phyloP scores from a whole-genome alignment of 2,888 invertebrate genomes.

The Hermaeophaga mercurialis region DNA sequence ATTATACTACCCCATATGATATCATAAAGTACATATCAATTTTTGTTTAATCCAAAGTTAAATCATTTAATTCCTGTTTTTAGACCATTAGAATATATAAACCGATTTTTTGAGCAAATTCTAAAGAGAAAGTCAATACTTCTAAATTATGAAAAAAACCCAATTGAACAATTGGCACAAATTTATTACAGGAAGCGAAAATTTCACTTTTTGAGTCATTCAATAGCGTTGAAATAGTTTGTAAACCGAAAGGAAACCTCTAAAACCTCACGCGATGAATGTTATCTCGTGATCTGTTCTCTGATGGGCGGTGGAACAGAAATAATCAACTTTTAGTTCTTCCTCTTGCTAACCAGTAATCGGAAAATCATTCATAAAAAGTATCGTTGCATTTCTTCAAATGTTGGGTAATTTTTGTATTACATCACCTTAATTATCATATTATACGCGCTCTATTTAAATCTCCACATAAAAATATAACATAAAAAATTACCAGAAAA shows the following conservation, averaged over 20 bases:
- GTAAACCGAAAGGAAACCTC: constrained; percentile 9
- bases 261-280: constrained; percentile 28
- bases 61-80: too few species aligned
- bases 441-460: too few species aligned
- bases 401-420: constrained; percentile 2
- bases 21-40: too few species aligned
- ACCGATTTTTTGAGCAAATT: too few species aligned
- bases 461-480: too few species aligned
- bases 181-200: constrained; percentile 6
- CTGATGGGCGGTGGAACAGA: constrained; percentile 40
- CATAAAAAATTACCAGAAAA: too few species aligned
- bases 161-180: constrained; percentile 1
- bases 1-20: too few species aligned
- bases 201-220: constrained; percentile 9
- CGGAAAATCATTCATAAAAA: constrained; percentile 21
- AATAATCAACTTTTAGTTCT: constrained; percentile 27
- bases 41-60: too few species aligned
- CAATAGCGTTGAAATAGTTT: constrained; percentile 2
- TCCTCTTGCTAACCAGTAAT: constrained; percentile 19
- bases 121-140: neutral
- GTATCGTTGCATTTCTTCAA: constrained; percentile 1
- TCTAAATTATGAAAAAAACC: neutral
- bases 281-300: constrained; percentile 37
- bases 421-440: too few species aligned
- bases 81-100: too few species aligned